Conservation (phyloP, 2,888 invertebrate species). For the Andrena praecox region DNA sequence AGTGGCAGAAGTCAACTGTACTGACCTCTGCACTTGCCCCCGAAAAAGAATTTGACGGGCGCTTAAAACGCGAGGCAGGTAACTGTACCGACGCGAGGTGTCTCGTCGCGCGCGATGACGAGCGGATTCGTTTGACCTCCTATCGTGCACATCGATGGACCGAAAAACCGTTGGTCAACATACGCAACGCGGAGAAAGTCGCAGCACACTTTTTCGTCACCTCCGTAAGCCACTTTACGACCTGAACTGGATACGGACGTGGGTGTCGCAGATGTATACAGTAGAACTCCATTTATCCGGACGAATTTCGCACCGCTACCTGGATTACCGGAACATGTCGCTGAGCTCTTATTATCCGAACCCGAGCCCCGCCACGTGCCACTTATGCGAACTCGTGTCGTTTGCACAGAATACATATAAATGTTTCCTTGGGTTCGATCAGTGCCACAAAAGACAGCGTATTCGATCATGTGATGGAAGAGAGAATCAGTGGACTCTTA, state of each 20-base stretch:
- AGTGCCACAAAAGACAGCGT: too few relatives aligned
- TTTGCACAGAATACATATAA: neutral
- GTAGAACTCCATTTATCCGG: too few relatives aligned
- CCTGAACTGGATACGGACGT: constrained; percentile 28
- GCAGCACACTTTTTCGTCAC: constrained; percentile 75
- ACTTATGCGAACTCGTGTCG: neutral
- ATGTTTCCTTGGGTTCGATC: neutral
- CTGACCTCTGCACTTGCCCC: constrained; percentile 13
- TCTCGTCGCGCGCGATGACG: constrained; percentile 24
- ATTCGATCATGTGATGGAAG: too few relatives aligned
- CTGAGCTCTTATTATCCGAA: too few relatives aligned
- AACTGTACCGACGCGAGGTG: constrained; percentile 58
- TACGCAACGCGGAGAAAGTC: constrained; percentile 75
- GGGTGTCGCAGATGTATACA: constrained; percentile 23
- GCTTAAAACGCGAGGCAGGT: constrained; percentile 32
- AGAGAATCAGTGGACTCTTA: too few relatives aligned
- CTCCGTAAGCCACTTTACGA: constrained; percentile 55
- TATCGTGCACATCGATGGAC: constrained; percentile 68
- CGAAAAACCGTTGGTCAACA: constrained; percentile 78
- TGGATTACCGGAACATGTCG: too few relatives aligned
- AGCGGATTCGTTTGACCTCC: constrained; percentile 71
- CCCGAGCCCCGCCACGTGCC: too few relatives aligned
- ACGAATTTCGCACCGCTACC: too few relatives aligned
- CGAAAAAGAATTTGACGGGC: constrained; percentile 38
- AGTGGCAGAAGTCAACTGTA: neutral